Evolutionary conservation across 2,797 vertebrate species (phyloP).

Genomic region (Kryptolebias ocellatus): DNA sequence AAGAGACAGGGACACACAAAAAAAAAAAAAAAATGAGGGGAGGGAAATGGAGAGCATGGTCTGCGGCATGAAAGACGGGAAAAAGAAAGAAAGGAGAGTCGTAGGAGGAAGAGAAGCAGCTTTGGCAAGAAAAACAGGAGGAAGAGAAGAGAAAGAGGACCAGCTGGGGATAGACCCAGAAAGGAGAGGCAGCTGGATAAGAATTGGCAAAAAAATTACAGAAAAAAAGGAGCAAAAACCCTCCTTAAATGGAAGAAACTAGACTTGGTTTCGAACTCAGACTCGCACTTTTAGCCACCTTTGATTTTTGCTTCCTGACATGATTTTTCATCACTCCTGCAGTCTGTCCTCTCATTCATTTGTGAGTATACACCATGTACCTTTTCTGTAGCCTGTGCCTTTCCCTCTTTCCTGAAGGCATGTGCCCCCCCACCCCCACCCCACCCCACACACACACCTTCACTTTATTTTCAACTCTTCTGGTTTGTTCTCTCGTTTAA

Average conservation of each 20-base stretch:
- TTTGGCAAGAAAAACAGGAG: conserved; percentile 64
- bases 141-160: conserved; percentile 61
- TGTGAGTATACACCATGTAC: conserved; percentile 72
- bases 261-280: conserved; percentile 52
- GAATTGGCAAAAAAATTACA: conserved; percentile 72
- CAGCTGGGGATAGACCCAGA: conserved; percentile 71
- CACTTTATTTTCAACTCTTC: conserved; percentile 50
- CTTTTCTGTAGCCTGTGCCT: conserved; percentile 41
- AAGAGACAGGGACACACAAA: conserved; percentile 59
- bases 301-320: conserved; percentile 53
- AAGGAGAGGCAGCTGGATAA: conserved; percentile 71
- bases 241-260: conserved; percentile 56
- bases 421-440: conserved; percentile 7
- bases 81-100: conserved; percentile 34
- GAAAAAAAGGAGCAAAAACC: conserved; percentile 61
- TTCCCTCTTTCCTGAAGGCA: conserved; percentile 10
- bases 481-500: conserved; percentile 39
- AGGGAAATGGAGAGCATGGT: conserved; percentile 73
- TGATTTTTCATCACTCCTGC: conserved; percentile 63
- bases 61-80: conserved; percentile 59
- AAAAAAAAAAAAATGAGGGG: conserved; percentile 65
- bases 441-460: conserved; percentile 15
- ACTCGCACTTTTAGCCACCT: conserved; percentile 18
- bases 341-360: conserved; percentile 64
- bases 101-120: conserved; percentile 71